Base-by-base conservation (phyloP, 2,888 invertebrate genomes). In the Sarcophaga carnaria region DNA sequence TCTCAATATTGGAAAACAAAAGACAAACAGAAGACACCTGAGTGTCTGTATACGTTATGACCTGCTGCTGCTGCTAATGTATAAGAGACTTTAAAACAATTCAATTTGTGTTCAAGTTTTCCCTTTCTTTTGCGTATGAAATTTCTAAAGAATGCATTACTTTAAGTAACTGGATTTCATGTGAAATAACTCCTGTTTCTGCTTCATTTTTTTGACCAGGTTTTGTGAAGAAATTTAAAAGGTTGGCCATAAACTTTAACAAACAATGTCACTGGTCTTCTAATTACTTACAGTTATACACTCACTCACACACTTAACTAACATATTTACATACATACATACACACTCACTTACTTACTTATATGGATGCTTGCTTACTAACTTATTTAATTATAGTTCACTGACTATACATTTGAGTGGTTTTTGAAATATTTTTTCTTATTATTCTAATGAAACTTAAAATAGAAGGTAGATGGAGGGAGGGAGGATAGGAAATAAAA, bases 341-440 rank as follows among this genome's bases (percentile, higher is more conserved):
- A 67, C 25, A 17, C 17, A 54, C 12, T 25, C 25, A 25, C 25
- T 25, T 3, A 25, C 25, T 4, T 37, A 37, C 37, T 69, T 70
- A 70, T 62, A 70, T 62, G 54, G 17, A 70, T 62, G 54, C 11
- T 14, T 49, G 14, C 49, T 49, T 49, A 54, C 54, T 17, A 60
- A 69, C 59, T 76, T 76, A 59, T 54, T 37, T 66, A 76, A 76
- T 64, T 76, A 76, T 64, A 76, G 75, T 17, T 49, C 64, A 27
- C 54, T 76, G 59, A 67, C 67, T 77, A 45, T 6, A 45, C n/a
- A 27, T 37, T 75, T 67, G 17, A 59, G 54, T 27, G 54, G 11
- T 22, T 69, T 14, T 12, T 12, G 20, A 45, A 45, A 22, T 1
- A 14, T 49, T 27, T 54, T 25, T 25, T 59, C 27, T 59, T 25